These are phyloP conservation scores for Vulpes ferrilata DNA, from an alignment of 2,113 vertebrate species.

Conservation along the genomic window DNA sequence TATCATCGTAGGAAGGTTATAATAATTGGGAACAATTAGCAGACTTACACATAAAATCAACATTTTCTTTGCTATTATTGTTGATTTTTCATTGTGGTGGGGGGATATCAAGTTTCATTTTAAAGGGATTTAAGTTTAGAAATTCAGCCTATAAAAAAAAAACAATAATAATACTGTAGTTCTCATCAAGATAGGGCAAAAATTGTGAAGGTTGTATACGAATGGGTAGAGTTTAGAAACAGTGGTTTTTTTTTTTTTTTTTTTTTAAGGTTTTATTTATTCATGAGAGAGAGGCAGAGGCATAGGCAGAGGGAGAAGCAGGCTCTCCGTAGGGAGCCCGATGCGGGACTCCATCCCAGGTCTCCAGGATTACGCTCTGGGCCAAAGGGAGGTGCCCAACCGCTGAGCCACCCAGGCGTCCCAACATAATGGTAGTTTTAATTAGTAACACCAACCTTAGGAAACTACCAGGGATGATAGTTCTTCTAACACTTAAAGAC, in stretches of 20 bases:
- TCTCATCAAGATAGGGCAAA: background rate
- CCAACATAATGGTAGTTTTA: background rate
- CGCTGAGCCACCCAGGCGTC: no score
- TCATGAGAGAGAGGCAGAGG: no score
- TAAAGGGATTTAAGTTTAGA: slow-evolving; percentile 28
- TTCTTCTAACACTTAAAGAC: background rate
- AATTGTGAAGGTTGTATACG: background rate
- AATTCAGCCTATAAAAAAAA: background rate
- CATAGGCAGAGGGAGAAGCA: no score
- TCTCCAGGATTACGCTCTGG: no score
- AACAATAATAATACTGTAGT: background rate
- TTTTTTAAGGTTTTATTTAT: no score
- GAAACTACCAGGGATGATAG: background rate
- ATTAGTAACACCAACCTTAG: background rate
- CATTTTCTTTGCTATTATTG: background rate
- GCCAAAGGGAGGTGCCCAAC: no score
- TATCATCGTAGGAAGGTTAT: background rate
- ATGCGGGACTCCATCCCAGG: no score
- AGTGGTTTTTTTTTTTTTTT: no score
- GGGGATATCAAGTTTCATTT: background rate
- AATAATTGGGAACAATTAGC: background rate
- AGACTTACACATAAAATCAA: background rate
- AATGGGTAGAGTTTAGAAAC: background rate
- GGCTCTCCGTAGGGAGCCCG: no score
- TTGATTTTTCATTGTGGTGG: background rate